Percentiles rank a stretch among this genome's conserved stretches.
Evolutionary conservation across 2,888 invertebrate genomes (phyloP).

Genomic region (Iselma pallidipennis): DNA sequence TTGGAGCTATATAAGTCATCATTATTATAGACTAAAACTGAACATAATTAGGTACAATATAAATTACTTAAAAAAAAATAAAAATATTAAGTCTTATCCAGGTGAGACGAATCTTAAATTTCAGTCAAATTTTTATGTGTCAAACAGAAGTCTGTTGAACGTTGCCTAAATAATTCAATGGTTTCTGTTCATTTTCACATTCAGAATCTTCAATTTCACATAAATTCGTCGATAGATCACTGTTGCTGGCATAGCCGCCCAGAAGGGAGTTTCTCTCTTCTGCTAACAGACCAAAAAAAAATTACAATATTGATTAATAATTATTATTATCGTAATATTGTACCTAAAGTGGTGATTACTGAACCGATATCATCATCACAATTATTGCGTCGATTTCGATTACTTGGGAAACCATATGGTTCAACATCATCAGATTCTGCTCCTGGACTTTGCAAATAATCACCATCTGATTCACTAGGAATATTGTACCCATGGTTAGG

Average conservation of each 20-base stretch:
- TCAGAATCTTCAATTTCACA: constrained; percentile 94
- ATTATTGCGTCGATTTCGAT: constrained; percentile 55
- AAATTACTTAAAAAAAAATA: constrained; percentile 17
- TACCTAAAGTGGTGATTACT: constrained; percentile 70
- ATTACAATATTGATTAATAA: not conserved
- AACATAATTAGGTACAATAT: constrained; percentile 38
- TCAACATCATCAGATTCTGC: constrained; percentile 57
- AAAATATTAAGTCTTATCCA: constrained; percentile 48
- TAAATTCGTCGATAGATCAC: constrained; percentile 84
- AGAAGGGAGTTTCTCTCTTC: constrained; percentile 77
- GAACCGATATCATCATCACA: constrained; percentile 68
- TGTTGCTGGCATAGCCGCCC: constrained; percentile 74
- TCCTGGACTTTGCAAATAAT: constrained; percentile 55
- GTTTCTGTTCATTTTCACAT: constrained; percentile 62
- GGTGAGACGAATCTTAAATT: constrained; percentile 42
- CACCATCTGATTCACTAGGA: constrained; percentile 68
- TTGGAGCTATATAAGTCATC: constrained; percentile 31
- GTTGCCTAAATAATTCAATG: constrained; percentile 51
- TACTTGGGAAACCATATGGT: constrained; percentile 59
- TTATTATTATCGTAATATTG: constrained; percentile 6
- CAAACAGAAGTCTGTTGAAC: constrained; percentile 57
- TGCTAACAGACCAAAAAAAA: constrained; percentile 43
- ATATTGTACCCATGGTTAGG: constrained; percentile 68
- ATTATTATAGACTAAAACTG: constrained; percentile 21
- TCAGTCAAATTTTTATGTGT: constrained; percentile 30